Evolutionary conservation across 2,797 vertebrate species (phyloP), one percentile per base, ranked within the genome.

Genomic region (Spea hammondii): DNA sequence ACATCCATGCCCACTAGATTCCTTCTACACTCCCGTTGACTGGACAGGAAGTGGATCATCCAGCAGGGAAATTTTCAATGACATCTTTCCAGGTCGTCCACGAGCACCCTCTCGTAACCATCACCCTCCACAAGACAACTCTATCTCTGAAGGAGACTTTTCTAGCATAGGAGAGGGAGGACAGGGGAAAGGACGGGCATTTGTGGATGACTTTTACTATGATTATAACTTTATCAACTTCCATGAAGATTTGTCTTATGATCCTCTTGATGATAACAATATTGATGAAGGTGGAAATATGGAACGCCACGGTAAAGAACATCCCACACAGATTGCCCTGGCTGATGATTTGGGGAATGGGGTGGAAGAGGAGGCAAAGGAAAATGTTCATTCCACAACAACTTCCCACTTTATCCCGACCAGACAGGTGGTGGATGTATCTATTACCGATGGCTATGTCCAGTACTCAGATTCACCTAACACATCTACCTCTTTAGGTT

Each of bases 171-270:
- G 87, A 1, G 70, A 74, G 53, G 65, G 78, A 11, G 79, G 89
- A 0, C 84, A 83, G 8, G 74, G 74, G 32, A 76, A 88, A 5
- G 70, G 87, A 48, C 94, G 90, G 0, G 85, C 94, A 67, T 88
- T 92, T 8, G 93, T 98, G 0, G 97, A 99, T 0, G 96, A 98
- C 67, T 99, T 99, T 86, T 99, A 99, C 87, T 99, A 99, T 0
- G 97, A 99, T 84, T 99, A 99, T 12, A 99, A 99, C 82, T 99
- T 99, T 3, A 99, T 99, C 82, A 96, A 94, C 84, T 99, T 99
- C 86, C 98, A 99, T 0, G 96, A 98, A 83, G 95, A 99, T 82
- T 86, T 99, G 67, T 92, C 93, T 0, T 91, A 95, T 9, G 91
- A 93, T 10, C 88, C 91, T 68, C 89, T 84, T 8, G 50, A 9